Evolutionary conservation across 2,113 vertebrate genomes (phyloP).

Genomic region (Cephalophus harveyi): DNA sequence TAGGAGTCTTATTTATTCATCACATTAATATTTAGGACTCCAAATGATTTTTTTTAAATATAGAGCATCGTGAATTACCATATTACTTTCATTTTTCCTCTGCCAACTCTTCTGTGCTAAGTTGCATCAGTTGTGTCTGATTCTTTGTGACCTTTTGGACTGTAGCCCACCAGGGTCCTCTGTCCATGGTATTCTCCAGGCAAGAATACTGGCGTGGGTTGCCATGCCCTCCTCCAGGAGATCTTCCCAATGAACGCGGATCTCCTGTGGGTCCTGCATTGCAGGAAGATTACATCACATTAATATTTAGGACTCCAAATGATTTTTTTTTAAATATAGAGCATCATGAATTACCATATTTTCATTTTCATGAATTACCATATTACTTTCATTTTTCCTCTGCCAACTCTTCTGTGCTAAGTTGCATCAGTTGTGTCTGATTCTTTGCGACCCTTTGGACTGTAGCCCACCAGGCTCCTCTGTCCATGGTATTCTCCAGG

Average conservation of each 20-base stretch:
- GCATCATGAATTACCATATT: neutral
- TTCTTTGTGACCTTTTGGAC: neutral
- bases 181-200: neutral
- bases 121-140: neutral
- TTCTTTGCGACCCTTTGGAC: neutral
- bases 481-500: neutral
- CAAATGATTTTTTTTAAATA: neutral
- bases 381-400: conserved; percentile 34
- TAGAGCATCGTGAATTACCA: neutral
- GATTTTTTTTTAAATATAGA: neutral
- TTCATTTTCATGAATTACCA: too few relatives aligned
- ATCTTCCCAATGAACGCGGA: neutral
- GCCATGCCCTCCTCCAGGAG: neutral
- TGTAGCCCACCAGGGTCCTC: neutral
- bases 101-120: neutral
- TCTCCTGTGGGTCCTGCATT: neutral
- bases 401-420: neutral
- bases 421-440: neutral
- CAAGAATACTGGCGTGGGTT: neutral
- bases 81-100: conserved; percentile 34
- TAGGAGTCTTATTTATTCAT: neutral
- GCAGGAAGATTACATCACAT: neutral
- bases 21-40: neutral
- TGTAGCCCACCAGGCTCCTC: neutral
- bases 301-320: conserved; percentile 21